Base-by-base conservation (phyloP, 2,888 invertebrate genomes). In the Pardosa pseudoannulata region DNA sequence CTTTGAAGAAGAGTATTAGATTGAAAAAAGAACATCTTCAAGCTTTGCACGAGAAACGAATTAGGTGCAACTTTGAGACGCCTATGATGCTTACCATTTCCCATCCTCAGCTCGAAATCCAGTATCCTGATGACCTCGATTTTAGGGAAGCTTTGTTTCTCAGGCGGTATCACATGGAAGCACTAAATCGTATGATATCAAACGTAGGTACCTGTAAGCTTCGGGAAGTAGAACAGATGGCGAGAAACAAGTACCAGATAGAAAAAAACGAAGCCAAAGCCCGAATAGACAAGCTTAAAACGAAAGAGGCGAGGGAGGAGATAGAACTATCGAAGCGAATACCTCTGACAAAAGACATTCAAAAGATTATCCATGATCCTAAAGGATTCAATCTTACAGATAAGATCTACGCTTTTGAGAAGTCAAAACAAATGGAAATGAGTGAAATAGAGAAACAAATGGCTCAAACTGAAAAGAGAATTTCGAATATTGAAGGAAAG, bases 391-490 rank as follows among this genome's bases (percentile, higher is more conserved):
- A 32, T 13, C 41, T 72, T 9, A n/a, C 36, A 16, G 56, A 31
- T 23, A 78, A 39, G 31, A 72, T 83, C 31, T 29, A 78, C 1
- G 72, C 78, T 3, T 19, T 83, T 11, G 83, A 78, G 50, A 73
- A 72, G 27, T 36, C 68, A 0, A 39, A 46, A 7, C 36, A 76
- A 6, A 31, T 50, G 50, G 83, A 83, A 39, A 19, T 23, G 23
- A 16, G 46, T 9, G 83, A 83, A 27, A 72, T 83, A 13, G 27
- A 56, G 29, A 72, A 75, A 27, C 78, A 83, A 23, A 73, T 78
- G 19, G 29, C 39, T 29, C 67, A 73, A 28, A 29, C 56, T 11
- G 13, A 36, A 2, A 39, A 83, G 19, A 72, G 71, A 27, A 39
- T 73, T 31, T 7, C 31, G 0, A 46, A 13, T 28, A 56, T 73